Percentiles rank a stretch among this genome's conserved stretches.
These are phyloP conservation scores for Rhamphomyia laevipes DNA, from an alignment of 2,888 invertebrate species.

Conservation along the genomic window DNA sequence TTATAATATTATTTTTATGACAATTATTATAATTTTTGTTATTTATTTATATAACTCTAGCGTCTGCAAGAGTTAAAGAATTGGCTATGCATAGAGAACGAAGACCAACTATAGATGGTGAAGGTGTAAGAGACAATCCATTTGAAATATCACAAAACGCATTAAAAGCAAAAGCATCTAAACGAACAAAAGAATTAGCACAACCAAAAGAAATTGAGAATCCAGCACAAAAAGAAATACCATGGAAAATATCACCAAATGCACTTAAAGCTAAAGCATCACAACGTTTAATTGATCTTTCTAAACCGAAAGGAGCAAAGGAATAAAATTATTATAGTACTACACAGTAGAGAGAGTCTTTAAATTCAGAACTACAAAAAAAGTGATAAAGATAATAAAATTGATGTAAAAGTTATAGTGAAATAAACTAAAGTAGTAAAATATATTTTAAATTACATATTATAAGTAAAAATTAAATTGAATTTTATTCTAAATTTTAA, in stretches of 20 bases:
- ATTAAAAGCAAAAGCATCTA: constrained; percentile 38
- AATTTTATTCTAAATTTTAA: no score
- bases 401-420: no score
- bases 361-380: no score
- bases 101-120: constrained; percentile 28
- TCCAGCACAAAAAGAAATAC: constrained; percentile 39
- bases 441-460: no score
- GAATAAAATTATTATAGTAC: no score
- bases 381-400: no score
- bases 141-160: constrained; percentile 41
- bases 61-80: constrained; percentile 31
- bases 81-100: constrained; percentile 39
- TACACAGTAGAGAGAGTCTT: no score
- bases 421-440: no score
- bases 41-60: constrained; percentile 13
- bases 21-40: background rate
- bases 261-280: constrained; percentile 43
- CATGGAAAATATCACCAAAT: constrained; percentile 38
- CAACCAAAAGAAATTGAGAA: constrained; percentile 37
- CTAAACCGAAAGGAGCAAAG: no score
- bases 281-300: constrained; percentile 39
- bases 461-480: no score
- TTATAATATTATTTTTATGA: background rate
- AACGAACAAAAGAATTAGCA: constrained; percentile 39
- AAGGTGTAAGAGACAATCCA: constrained; percentile 31